Evolutionary conservation across 2,113 vertebrate species (phyloP).

Genomic region (Embiotoca jacksoni): DNA sequence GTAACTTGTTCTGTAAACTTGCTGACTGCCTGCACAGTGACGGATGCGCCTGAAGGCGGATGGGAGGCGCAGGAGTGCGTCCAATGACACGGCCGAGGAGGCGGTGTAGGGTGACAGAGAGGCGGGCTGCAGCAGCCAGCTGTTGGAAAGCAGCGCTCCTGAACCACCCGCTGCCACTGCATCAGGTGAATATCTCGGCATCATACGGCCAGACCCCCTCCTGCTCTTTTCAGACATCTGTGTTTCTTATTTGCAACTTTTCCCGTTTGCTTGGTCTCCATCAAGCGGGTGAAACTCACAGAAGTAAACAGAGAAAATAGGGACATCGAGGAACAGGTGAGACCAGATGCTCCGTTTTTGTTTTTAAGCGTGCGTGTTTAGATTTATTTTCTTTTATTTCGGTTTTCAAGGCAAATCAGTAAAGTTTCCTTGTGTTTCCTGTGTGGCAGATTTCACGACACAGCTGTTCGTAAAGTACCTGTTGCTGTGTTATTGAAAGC

Average conservation of each 20-base stretch:
- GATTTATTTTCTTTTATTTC: not conserved
- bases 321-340: conserved; percentile 64
- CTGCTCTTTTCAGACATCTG: not conserved
- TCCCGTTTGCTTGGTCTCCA: not conserved
- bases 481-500: conserved; percentile 53
- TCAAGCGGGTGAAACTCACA: conserved; percentile 10
- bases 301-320: conserved; percentile 9
- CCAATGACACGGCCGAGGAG: conserved; percentile 72
- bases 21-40: conserved; percentile 1
- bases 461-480: conserved; percentile 43
- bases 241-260: not conserved
- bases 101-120: conserved; percentile 54
- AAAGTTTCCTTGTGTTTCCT: conserved; percentile 19
- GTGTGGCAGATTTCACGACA: not conserved
- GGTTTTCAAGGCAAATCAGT: conserved; percentile 25
- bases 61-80: conserved; percentile 52
- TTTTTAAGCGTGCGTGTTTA: not conserved
- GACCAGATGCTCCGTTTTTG: conserved; percentile 29
- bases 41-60: conserved; percentile 26
- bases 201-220: not conserved
- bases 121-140: conserved; percentile 68
- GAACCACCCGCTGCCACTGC: conserved; percentile 54
- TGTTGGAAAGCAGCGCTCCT: conserved; percentile 73
- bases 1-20: conserved; percentile 24
- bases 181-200: conserved; percentile 70